Conservation (phyloP, 2,888 invertebrate genomes). For the Boloria euphrosyne region DNA sequence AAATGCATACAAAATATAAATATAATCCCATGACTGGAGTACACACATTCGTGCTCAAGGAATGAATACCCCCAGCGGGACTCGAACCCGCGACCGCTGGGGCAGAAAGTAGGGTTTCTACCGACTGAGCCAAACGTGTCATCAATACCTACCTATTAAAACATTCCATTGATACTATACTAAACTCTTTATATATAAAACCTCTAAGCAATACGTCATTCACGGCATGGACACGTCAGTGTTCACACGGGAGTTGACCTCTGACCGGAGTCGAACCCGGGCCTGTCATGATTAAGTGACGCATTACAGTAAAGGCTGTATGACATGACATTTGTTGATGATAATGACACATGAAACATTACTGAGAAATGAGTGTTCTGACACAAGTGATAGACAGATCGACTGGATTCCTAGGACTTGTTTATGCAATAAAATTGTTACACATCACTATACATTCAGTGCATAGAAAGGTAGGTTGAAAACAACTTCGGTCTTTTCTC, state of each 20-base stretch:
- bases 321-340: constrained; percentile 44
- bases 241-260: constrained; percentile 47
- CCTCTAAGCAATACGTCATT: constrained; percentile 17
- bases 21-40: too few species aligned
- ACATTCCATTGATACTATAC: not conserved
- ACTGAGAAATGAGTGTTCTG: constrained; percentile 18
- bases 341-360: constrained; percentile 42
- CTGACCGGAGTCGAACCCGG: constrained; percentile 41
- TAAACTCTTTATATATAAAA: constrained; percentile 6
- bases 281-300: constrained; percentile 44
- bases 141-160: too few species aligned
- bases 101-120: too few species aligned
- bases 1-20: too few species aligned
- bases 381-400: constrained; percentile 18
- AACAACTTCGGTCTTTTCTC: not conserved
- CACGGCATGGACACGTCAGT: constrained; percentile 29
- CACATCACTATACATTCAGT: not conserved
- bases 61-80: too few species aligned
- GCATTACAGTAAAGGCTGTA: constrained; percentile 42
- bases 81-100: too few species aligned
- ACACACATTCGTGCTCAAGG: too few species aligned
- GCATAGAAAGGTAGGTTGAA: not conserved
- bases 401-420: constrained; percentile 13
- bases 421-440: constrained; percentile 7
- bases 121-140: too few species aligned